Percentiles rank a stretch among this genome's conserved stretches.
phyloP scores from a whole-genome alignment of 2,113 vertebrate genomes.

The Antidorcas marsupialis region DNA sequence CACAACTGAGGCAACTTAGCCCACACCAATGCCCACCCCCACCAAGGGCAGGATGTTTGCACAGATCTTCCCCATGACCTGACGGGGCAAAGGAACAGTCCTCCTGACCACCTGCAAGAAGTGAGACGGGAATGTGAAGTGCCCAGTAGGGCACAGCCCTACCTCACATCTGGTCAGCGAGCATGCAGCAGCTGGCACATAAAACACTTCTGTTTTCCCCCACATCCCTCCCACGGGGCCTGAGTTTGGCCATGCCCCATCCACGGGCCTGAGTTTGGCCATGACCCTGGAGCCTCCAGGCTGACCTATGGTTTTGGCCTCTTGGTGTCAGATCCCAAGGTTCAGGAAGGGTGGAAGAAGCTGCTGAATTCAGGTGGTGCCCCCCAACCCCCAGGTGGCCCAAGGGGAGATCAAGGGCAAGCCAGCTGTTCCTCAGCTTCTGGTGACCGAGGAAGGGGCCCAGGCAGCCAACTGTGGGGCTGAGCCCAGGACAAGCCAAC shows the following conservation, averaged over 20 bases:
- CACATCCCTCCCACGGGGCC: rapidly evolving
- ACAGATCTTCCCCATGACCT: not conserved
- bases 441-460: too few relatives aligned
- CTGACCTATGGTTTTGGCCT: too few relatives aligned
- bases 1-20: not conserved
- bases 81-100: not conserved
- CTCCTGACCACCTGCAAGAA: not conserved
- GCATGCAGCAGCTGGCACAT: too few relatives aligned
- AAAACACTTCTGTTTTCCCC: not conserved
- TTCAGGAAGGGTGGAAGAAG: too few relatives aligned
- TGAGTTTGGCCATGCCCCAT: not conserved
- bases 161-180: too few relatives aligned
- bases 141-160: not conserved
- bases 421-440: too few relatives aligned
- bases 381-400: too few relatives aligned
- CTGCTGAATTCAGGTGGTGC: too few relatives aligned
- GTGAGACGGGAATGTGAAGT: not conserved
- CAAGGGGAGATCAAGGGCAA: too few relatives aligned
- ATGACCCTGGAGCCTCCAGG: not conserved
- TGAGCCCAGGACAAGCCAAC: too few relatives aligned
- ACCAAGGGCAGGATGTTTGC: not conserved
- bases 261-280: not conserved
- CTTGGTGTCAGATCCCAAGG: too few relatives aligned
- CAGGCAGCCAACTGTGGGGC: too few relatives aligned
- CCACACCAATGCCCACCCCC: not conserved